phyloP scores from a whole-genome alignment of 1,140 invertebrate genomes.

The Sweltsa coloradensis region DNA sequence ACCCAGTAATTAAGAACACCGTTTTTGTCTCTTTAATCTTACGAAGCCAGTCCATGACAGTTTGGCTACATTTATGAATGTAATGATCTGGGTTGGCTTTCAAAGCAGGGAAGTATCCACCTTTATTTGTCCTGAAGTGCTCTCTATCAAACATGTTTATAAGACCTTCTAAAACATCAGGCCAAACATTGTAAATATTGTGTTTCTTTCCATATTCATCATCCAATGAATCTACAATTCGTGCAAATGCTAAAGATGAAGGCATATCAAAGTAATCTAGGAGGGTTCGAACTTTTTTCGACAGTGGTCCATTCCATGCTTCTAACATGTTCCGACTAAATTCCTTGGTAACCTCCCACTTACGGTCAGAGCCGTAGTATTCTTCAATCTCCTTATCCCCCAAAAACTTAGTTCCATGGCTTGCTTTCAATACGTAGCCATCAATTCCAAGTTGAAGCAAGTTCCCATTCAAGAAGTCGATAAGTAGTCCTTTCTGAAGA shows the following conservation, averaged over 20 bases:
- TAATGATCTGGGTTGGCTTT: constrained; percentile 49
- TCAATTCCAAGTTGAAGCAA: constrained; percentile 46
- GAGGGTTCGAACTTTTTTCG: constrained; percentile 46
- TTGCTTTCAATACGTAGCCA: constrained; percentile 48
- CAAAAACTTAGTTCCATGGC: constrained; percentile 54
- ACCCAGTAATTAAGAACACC: constrained; percentile 64
- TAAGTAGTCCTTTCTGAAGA: constrained; percentile 57
- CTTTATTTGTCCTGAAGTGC: constrained; percentile 39
- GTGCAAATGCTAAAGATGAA: constrained; percentile 50
- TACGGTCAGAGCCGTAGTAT: constrained; percentile 44
- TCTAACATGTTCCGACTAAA: constrained; percentile 41
- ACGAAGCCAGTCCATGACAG: constrained; percentile 49
- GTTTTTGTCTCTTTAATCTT: constrained; percentile 40
- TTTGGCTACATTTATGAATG: constrained; percentile 41
- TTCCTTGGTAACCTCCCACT: constrained; percentile 41
- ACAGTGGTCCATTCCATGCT: constrained; percentile 46
- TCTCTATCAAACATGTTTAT: constrained; percentile 46
- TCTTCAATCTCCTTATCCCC: constrained; percentile 40
- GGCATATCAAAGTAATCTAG: constrained; percentile 70
- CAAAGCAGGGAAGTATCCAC: constrained; percentile 47
- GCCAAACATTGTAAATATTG: constrained; percentile 46
- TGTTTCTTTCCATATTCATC: constrained; percentile 30
- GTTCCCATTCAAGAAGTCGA: constrained; percentile 64
- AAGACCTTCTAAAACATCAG: constrained; percentile 48
- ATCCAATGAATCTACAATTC: constrained; percentile 57